These are phyloP conservation scores for Phaedon cochleariae DNA, from an alignment of 2,888 invertebrate genomes.

Conservation along the genomic window DNA sequence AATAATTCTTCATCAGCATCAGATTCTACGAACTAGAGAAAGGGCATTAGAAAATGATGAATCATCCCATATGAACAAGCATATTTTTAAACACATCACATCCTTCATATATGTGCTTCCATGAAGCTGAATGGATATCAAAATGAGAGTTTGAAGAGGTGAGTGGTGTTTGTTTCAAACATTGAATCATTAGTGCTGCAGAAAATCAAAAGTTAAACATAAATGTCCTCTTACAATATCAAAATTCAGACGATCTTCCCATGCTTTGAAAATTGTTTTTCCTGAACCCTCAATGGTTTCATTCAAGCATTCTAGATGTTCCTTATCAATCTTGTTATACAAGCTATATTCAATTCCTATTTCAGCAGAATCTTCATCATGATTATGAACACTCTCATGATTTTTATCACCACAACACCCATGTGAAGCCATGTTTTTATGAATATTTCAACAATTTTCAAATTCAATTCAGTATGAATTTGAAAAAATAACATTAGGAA, in stretches of 20 bases:
- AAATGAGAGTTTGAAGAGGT: too few species aligned
- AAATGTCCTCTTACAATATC: conserved; percentile 79
- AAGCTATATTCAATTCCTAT: conserved; percentile 84
- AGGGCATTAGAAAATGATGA: too few species aligned
- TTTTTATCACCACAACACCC: conserved; percentile 69
- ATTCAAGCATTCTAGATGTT: conserved; percentile 89
- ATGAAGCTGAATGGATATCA: too few species aligned
- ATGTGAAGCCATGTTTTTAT: conserved; percentile 64
- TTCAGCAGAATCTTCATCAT: conserved; percentile 70
- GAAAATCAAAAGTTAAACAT: too few species aligned
- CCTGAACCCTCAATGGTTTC: conserved; percentile 88
- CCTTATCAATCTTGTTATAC: conserved; percentile 87
- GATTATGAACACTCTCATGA: conserved; percentile 71
- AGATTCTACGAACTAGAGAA: conserved; percentile 87
- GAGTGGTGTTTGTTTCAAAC: too few species aligned
- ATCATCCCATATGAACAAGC: too few species aligned
- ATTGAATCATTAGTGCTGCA: too few species aligned
- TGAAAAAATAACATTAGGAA: too few species aligned
- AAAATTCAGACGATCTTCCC: conserved; percentile 84
- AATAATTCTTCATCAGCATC: conserved; percentile 96
- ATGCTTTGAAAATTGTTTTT: conserved; percentile 89
- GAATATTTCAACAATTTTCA: background rate
- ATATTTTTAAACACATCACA: too few species aligned
- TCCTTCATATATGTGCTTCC: too few species aligned
- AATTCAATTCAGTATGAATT: too few species aligned